Conservation (phyloP, 2,888 invertebrate species). For the Agonopterix subpropinquella region DNA sequence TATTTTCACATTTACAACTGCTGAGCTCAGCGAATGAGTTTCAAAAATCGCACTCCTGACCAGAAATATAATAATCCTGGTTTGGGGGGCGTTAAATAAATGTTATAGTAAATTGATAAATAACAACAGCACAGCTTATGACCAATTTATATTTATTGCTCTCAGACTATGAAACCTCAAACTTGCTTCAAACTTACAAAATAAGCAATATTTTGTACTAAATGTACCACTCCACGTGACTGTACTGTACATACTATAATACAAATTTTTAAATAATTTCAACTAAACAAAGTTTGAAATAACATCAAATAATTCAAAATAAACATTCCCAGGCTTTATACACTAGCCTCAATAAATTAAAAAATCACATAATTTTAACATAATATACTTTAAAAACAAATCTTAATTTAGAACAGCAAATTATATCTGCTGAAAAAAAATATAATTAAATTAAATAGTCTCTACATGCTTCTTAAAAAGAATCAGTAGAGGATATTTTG, state of each 20-base stretch:
- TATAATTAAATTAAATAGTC: not conserved
- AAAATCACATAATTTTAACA: slow-evolving; percentile 11
- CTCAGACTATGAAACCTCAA: slow-evolving; percentile 54
- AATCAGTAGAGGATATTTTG: not conserved
- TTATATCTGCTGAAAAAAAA: slow-evolving; percentile 8
- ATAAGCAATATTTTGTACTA: slow-evolving; percentile 67
- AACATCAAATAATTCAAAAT: slow-evolving; percentile 12
- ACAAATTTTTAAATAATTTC: slow-evolving; percentile 7
- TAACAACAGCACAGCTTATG: slow-evolving; percentile 24
- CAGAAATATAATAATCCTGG: too few species aligned
- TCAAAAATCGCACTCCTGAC: too few species aligned
- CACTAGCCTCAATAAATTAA: slow-evolving; percentile 11
- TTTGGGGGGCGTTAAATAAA: too few species aligned
- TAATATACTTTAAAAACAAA: slow-evolving; percentile 2
- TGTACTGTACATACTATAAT: slow-evolving; percentile 42
- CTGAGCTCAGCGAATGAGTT: too few species aligned
- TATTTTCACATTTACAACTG: too few species aligned
- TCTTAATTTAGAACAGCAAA: slow-evolving; percentile 7
- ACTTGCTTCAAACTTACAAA: slow-evolving; percentile 41
- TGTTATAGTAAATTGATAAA: slow-evolving; percentile 6
- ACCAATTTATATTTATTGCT: slow-evolving; percentile 64
- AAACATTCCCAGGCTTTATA: slow-evolving; percentile 19
- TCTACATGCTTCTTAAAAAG: not conserved
- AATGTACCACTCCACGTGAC: slow-evolving; percentile 57
- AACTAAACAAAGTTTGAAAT: slow-evolving; percentile 6